Conservation (phyloP, 2,888 invertebrate species). For the Galerucella calmariensis region DNA sequence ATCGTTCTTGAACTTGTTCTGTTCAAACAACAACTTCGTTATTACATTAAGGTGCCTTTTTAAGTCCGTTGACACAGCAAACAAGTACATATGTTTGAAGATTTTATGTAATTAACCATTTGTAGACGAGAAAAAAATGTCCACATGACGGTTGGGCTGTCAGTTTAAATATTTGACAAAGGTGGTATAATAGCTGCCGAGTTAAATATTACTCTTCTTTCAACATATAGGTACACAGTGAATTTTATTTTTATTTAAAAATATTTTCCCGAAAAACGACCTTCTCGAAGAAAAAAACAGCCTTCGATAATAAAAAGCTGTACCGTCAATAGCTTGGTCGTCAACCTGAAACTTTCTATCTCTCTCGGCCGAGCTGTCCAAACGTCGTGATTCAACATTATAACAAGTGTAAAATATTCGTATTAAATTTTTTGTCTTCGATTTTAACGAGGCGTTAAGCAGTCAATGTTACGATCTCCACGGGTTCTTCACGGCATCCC, state of each 20-base stretch:
- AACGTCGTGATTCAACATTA: constrained; percentile 46
- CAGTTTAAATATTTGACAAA: constrained; percentile 45
- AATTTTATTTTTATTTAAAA: neutral
- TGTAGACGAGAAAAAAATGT: constrained; percentile 43
- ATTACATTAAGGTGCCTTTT: constrained; percentile 36
- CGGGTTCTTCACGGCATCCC: constrained; percentile 49
- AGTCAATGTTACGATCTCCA: constrained; percentile 50
- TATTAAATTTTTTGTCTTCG: constrained; percentile 54
- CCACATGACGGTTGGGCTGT: constrained; percentile 46
- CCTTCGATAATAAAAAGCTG: constrained; percentile 8
- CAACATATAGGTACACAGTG: constrained; percentile 4
- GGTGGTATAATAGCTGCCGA: constrained; percentile 37
- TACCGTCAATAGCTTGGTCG: constrained; percentile 16
- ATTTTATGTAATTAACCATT: constrained; percentile 33
- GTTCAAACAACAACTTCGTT: constrained; percentile 17
- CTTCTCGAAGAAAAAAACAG: constrained; percentile 3
- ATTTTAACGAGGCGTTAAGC: constrained; percentile 57
- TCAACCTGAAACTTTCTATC: constrained; percentile 9
- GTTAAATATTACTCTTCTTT: constrained; percentile 36
- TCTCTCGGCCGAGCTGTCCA: constrained; percentile 28
- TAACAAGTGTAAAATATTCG: constrained; percentile 60
- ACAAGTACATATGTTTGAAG: constrained; percentile 32
- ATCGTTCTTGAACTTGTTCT: constrained; percentile 5
- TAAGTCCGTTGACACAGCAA: constrained; percentile 43
- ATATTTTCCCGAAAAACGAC: neutral